Evolutionary conservation across 2,888 invertebrate genomes (phyloP), one percentile per base, ranked within the genome.

Genomic region (Papilio protenor): DNA sequence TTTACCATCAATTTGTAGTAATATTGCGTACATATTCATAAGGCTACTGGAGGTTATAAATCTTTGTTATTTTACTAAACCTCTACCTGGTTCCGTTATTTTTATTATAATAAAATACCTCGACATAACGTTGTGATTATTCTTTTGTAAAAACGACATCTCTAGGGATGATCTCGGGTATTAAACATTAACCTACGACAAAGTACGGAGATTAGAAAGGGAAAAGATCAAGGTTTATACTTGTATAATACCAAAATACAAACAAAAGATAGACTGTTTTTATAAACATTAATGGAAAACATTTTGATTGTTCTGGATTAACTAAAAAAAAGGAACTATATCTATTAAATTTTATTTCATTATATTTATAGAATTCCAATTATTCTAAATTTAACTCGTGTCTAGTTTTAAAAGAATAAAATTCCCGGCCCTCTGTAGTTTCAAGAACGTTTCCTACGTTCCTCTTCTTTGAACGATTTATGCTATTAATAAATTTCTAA

Each of bases 161-260:
- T 71, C 52, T 18, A 14, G 33, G 52, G 71, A 71, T 52, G 52
- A 52, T 71, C 71, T 27, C 52, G 52, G 27, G 27, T 71, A 71
- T 27, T 52, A 71, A 71, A 71, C 21, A 71, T 71, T 71, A 33
- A 71, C 52, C n/a, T 71, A 71, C 23, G 52, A 71, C 52, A 71
- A 27, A 71, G 52, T 52, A 49, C 1, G 23, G 49, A 71, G 52
- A 71, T 71, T 71, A 47, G 27, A 49, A 40, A n/a, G 23, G 18
- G 49, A 49, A 71, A 64, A 40, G 64, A 40, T 8, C 16, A 64
- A 40, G 23, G 16, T 21, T 57, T 57, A 10, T 11, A 10, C 8
- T 59, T 12, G 6, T 59, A 16, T 12, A 59, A 59, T 59, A 57
- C 16, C 0, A 14, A 3, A 59, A 59, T 2, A 14, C 33, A 33